Conservation (phyloP, 2,797 vertebrate species). For the Kryptolebias ocellatus region DNA sequence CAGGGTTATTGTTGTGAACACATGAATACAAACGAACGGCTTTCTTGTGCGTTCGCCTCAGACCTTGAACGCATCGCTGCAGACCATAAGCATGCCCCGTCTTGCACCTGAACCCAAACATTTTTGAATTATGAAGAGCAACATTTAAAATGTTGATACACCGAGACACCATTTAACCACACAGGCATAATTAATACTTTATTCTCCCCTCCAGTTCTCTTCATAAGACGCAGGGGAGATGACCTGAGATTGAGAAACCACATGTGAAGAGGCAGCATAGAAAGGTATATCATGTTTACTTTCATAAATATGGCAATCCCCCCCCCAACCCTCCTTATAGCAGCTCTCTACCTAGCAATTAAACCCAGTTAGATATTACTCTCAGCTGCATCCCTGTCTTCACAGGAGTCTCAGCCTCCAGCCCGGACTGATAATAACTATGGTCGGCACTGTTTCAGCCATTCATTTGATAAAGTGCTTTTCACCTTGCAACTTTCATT, state of each 20-base stretch:
- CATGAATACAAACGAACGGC: constrained; percentile 68
- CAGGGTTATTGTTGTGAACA: constrained; percentile 75
- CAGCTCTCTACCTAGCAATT: constrained; percentile 75
- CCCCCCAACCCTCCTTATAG: constrained; percentile 50
- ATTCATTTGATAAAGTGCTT: constrained; percentile 81
- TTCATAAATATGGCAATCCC: constrained; percentile 82
- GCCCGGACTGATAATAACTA: constrained; percentile 79
- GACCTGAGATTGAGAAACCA: constrained; percentile 82
- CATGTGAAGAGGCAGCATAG: constrained; percentile 79
- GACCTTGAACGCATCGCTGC: constrained; percentile 57
- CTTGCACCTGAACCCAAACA: constrained; percentile 76
- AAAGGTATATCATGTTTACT: constrained; percentile 80
- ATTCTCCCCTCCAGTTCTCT: constrained; percentile 79
- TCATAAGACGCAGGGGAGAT: constrained; percentile 80
- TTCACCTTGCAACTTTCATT: constrained; percentile 79
- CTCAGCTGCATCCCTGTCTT: constrained; percentile 74
- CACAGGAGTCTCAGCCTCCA: constrained; percentile 77
- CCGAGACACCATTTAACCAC: constrained; percentile 81
- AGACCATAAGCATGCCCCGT: constrained; percentile 77
- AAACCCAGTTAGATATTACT: constrained; percentile 83
- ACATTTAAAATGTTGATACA: constrained; percentile 79
- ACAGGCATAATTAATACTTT: constrained; percentile 88
- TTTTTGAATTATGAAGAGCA: constrained; percentile 80
- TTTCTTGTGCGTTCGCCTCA: constrained; percentile 38
- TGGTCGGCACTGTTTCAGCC: constrained; percentile 73